These are phyloP conservation scores for Oscheius sp. DNA, from an alignment of 2,888 invertebrate genomes.

Conservation along the genomic window DNA sequence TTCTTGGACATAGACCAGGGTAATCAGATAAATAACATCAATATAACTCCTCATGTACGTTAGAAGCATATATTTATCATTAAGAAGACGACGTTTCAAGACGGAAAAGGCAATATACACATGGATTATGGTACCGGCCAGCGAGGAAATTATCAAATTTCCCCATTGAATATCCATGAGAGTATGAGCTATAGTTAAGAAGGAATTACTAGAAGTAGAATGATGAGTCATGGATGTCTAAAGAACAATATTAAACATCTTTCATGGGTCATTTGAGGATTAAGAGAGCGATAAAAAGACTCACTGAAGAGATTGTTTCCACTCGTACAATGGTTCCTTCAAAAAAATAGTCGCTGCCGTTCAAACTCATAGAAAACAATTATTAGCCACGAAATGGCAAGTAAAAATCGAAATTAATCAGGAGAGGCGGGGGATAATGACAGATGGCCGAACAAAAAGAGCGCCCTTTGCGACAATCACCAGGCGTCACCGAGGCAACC, in stretches of 20 bases:
- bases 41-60: conserved; percentile 30
- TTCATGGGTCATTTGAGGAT: too few species aligned
- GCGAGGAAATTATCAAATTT: conserved; percentile 15
- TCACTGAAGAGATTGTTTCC: not conserved
- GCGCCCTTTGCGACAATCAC: not conserved
- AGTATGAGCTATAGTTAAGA: not conserved
- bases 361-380: too few species aligned
- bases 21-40: conserved; percentile 15
- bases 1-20: conserved; percentile 9
- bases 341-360: not conserved
- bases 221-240: too few species aligned
- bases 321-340: not conserved
- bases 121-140: conserved; percentile 14
- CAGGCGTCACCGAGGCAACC: not conserved
- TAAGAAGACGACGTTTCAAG: conserved; percentile 8
- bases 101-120: conserved; percentile 24
- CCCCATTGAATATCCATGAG: conserved; percentile 17
- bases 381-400: not conserved
- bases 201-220: too few species aligned
- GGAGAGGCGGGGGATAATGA: not conserved
- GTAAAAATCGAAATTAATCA: not conserved
- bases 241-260: too few species aligned
- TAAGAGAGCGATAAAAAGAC: too few species aligned
- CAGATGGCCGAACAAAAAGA: not conserved
- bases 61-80: conserved; percentile 24